These are phyloP conservation scores for Bucco capensis DNA, from an alignment of 2,113 vertebrate genomes.

Conservation along the genomic window DNA sequence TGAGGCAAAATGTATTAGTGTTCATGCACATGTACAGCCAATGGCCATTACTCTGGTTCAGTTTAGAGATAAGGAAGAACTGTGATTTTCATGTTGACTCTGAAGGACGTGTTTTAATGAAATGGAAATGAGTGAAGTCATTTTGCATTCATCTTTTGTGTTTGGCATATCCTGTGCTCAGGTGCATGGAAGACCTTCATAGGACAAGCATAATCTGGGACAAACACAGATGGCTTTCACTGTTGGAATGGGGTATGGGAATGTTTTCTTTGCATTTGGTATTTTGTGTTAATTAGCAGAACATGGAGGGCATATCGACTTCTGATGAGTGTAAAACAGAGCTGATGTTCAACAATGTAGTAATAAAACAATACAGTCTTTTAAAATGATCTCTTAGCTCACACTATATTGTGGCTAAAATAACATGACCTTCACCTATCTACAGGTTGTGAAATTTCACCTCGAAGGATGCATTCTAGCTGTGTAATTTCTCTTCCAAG, in stretches of 20 bases:
- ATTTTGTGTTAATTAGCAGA: not conserved
- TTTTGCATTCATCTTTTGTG: not conserved
- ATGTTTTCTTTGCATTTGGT: not conserved
- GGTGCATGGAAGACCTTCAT: not conserved
- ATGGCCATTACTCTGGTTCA: not conserved
- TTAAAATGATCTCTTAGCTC: not conserved
- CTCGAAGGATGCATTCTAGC: not conserved
- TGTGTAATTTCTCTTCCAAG: constrained; percentile 6
- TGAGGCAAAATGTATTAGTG: not conserved
- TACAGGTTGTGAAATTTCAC: constrained; percentile 19
- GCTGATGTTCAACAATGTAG: not conserved
- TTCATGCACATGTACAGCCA: not conserved
- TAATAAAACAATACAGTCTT: not conserved
- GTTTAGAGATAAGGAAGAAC: not conserved
- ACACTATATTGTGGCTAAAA: not conserved
- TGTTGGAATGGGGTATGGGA: not conserved
- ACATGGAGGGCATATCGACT: not conserved
- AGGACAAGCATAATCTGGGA: not conserved
- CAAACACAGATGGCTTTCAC: not conserved
- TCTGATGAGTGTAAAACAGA: not conserved
- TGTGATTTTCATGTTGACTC: not conserved
- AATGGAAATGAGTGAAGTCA: not conserved
- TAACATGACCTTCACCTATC: not conserved
- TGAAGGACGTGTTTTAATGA: not conserved
- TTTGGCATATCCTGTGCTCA: not conserved